Evolutionary conservation across 2,113 vertebrate species (phyloP).

Genomic region (Salminus brasiliensis): DNA sequence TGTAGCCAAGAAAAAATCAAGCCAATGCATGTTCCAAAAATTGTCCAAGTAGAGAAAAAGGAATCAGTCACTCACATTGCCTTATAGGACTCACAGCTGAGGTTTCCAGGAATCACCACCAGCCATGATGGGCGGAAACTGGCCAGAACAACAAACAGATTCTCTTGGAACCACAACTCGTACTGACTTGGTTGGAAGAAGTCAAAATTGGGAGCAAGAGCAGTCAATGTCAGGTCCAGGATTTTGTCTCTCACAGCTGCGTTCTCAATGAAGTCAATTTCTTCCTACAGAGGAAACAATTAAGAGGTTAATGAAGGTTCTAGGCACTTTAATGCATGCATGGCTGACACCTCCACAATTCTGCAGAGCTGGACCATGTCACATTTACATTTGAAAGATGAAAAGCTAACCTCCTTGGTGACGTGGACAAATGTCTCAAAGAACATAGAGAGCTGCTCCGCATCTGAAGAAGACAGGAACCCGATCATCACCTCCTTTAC

Average conservation of each 20-base stretch:
- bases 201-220: not conserved
- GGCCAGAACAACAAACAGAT: not conserved
- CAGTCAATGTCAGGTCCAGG: not conserved
- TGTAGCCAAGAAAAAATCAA: not conserved
- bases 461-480: not conserved
- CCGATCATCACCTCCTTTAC: not conserved
- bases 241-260: not conserved
- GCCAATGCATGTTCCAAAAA: too few species aligned
- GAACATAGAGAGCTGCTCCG: not conserved
- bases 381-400: not conserved
- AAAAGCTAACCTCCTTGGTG: not conserved
- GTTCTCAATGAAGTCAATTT: not conserved
- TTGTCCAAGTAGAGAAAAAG: not conserved
- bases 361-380: not conserved
- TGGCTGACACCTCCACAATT: not conserved
- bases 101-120: not conserved
- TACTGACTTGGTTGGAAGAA: not conserved
- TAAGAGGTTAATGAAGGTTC: not conserved
- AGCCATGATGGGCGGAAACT: not conserved
- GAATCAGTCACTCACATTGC: not conserved
- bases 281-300: not conserved
- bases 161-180: not conserved
- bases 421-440: not conserved
- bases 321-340: not conserved
- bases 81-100: not conserved